Percentiles rank a stretch among this genome's conserved stretches.
These are phyloP conservation scores for Philereme transversata DNA, from an alignment of 2,888 invertebrate genomes.

Conservation along the genomic window DNA sequence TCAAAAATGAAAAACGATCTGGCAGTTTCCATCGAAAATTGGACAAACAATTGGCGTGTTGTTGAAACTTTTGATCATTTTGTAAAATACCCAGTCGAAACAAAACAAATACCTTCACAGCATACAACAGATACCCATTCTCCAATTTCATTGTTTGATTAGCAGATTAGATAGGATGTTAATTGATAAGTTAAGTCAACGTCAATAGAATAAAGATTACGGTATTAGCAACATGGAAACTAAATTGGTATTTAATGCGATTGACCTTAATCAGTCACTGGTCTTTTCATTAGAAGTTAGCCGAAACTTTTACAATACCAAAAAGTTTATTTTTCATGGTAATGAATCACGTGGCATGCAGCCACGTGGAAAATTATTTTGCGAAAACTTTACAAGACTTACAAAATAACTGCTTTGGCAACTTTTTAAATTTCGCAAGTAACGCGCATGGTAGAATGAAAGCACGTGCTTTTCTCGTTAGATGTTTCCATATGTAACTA, in stretches of 20 bases:
- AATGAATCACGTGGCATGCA: conserved; percentile 2
- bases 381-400: background rate
- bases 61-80: conserved; percentile 8
- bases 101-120: background rate
- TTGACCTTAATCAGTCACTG: conserved; percentile 27
- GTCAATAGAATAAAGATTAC: conserved; percentile 34
- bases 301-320: background rate
- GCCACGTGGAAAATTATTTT: conserved; percentile 1
- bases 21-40: conserved; percentile 7
- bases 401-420: too few species aligned
- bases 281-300: conserved; percentile 7
- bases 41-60: conserved; percentile 12
- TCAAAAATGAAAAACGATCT: conserved; percentile 9
- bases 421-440: too few species aligned
- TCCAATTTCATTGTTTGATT: conserved; percentile 28
- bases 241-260: conserved; percentile 25
- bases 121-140: conserved; percentile 11
- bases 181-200: conserved; percentile 34
- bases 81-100: background rate
- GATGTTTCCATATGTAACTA: too few species aligned
- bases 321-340: background rate
- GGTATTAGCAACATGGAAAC: conserved; percentile 21
- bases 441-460: too few species aligned
- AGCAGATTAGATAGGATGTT: conserved; percentile 35
- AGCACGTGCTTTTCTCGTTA: too few species aligned